A percentile compares a stretch with the other conserved stretches of the same genome.
Conservation (phyloP, 2,888 invertebrate species). For the Epinotia bilunana region DNA sequence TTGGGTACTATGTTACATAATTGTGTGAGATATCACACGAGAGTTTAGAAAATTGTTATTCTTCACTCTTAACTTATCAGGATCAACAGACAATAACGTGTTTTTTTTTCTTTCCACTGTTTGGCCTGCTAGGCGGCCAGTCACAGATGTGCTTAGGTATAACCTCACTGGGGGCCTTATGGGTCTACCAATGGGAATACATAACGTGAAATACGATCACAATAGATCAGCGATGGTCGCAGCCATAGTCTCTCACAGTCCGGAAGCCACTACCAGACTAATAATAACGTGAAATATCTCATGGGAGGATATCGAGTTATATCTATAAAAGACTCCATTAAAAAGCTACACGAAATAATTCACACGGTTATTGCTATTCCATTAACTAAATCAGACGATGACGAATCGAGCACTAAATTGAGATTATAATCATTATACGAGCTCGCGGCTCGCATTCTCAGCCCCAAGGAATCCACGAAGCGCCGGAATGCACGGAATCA, state of each 20-base stretch:
- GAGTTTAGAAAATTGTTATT: no score
- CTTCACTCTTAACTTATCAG: background rate
- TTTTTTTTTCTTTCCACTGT: no score
- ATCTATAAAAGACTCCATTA: constrained; percentile 3
- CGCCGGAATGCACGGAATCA: constrained; percentile 81
- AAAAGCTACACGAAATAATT: constrained; percentile 67
- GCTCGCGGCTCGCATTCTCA: constrained; percentile 76
- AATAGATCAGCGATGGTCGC: no score
- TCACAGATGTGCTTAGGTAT: no score
- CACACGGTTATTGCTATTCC: constrained; percentile 81
- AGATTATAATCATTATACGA: constrained; percentile 81
- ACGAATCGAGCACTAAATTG: constrained; percentile 81
- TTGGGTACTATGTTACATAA: no score
- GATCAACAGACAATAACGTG: background rate
- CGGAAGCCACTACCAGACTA: no score
- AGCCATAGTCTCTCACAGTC: no score
- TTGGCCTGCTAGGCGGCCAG: no score
- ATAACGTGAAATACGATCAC: no score
- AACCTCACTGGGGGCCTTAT: no score
- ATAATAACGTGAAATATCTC: background rate
- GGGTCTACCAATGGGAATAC: no score
- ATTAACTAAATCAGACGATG: constrained; percentile 82
- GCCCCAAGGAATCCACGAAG: constrained; percentile 72
- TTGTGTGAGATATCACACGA: no score
- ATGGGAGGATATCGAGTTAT: background rate